These are phyloP conservation scores for Pocota personata DNA, from an alignment of 2,888 invertebrate species.

Conservation along the genomic window DNA sequence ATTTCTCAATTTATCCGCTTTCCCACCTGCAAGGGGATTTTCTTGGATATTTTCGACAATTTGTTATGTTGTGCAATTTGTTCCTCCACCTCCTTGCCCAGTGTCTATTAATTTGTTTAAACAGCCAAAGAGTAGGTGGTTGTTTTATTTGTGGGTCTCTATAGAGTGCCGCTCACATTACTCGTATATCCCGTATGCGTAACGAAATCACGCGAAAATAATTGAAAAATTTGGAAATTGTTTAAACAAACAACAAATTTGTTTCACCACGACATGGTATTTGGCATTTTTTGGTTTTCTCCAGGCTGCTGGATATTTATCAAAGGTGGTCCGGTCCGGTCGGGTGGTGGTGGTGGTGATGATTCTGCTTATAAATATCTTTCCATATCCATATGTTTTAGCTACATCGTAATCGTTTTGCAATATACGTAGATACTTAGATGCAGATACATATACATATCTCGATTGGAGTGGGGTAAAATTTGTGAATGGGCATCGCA, in stretches of 20 bases:
- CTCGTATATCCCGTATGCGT: constrained; percentile 15
- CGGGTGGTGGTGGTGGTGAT: too few relatives aligned
- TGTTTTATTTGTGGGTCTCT: background rate
- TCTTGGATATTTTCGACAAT: background rate
- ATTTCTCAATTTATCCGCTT: background rate
- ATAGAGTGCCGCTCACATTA: background rate
- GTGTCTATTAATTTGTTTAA: background rate
- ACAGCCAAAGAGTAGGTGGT: background rate
- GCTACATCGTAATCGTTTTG: too few relatives aligned
- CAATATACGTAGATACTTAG: background rate
- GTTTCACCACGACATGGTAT: background rate
- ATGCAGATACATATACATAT: background rate
- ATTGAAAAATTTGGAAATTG: constrained; percentile 5
- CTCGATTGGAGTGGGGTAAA: background rate
- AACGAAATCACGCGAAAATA: constrained; percentile 28
- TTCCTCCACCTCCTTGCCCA: background rate
- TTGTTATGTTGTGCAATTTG: background rate
- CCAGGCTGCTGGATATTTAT: background rate
- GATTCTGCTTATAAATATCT: too few relatives aligned
- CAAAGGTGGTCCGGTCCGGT: background rate
- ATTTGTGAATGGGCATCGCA: background rate
- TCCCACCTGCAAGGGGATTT: background rate
- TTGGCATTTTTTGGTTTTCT: background rate
- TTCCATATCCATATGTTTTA: too few relatives aligned
- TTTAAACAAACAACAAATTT: constrained; percentile 27